phyloP scores from a whole-genome alignment of 1,140 invertebrate genomes.

The Zaprionus gabonicus region DNA sequence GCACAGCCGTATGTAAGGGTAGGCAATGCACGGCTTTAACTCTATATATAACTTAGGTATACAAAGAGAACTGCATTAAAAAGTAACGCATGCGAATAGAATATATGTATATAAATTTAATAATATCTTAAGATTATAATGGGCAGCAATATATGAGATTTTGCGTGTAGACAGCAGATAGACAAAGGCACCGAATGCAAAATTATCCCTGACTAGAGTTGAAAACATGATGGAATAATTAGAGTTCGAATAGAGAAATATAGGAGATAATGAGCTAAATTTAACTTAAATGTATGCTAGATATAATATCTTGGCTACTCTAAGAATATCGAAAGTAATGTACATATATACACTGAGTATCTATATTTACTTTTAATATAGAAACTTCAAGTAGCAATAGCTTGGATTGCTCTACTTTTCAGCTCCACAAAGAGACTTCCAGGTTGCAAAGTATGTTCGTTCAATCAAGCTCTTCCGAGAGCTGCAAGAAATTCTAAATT shows the following conservation, averaged over 20 bases:
- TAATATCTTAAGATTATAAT: slow-evolving; percentile 49
- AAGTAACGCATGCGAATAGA: slow-evolving; percentile 54
- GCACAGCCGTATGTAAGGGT: slow-evolving; percentile 41
- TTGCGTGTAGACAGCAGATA: slow-evolving; percentile 54
- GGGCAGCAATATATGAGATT: slow-evolving; percentile 35
- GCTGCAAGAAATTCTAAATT: background rate
- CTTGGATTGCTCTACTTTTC: background rate
- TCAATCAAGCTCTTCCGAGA: background rate
- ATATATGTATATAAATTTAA: background rate
- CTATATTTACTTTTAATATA: background rate
- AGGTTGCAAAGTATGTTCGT: background rate
- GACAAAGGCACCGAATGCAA: slow-evolving; percentile 66
- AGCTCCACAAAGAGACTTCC: background rate
- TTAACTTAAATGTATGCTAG: background rate
- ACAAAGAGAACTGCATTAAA: slow-evolving; percentile 30
- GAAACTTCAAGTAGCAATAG: background rate
- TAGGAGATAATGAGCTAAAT: background rate
- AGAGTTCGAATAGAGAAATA: background rate
- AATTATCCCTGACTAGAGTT: slow-evolving; percentile 7
- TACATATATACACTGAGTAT: background rate
- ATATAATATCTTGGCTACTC: background rate
- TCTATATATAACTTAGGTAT: slow-evolving; percentile 33
- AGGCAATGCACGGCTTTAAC: slow-evolving; percentile 33
- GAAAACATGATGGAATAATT: background rate
- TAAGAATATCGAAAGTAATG: background rate